Base-by-base conservation (phyloP, 1,140 invertebrate species). In the Drosophila equinoxialis region DNA sequence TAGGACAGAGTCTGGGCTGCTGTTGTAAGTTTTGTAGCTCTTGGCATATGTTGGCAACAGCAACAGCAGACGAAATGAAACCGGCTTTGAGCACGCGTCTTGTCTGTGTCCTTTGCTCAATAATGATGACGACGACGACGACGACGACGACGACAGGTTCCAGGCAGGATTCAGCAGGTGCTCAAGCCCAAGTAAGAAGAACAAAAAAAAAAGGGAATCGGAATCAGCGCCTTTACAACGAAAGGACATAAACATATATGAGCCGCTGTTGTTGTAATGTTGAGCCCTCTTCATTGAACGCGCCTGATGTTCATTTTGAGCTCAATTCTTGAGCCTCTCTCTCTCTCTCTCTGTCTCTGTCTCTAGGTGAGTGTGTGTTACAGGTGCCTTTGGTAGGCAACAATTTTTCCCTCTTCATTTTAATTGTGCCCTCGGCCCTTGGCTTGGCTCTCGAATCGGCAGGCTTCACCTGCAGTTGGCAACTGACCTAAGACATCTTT, bases 241-340 rank as follows among this genome's bases (percentile, higher is more conserved):
- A 87, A 87, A 89, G 84, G 84, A 89, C 84, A 89, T 89, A 89
- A 89, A 89, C 84, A 89, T 89, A 89, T 89, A 89, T 89, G 84
- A 89, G 85, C 80, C 77, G 84, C 79, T 37, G 35, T 37, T 39
- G 37, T 59, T 89, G 84, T 89, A 81, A 89, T 79, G 73, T 86
- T 81, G 79, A 75, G 58, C 65, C 65, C 59, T 69, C 66, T 51
- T 10, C 45, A 51, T 11, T 8, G 7, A 17, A 48, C 51, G 59
- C 39, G 58, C 71, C 68, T 69, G 54, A 37, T 41, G 37, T 39
- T 39, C 37, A 39, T 13, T 39, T 39, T 13, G 37, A 37, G 65
- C 51, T 67, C 57, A 67, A 58, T 72, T 68, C 66, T 67, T 70
- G 65, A 64, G 72, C 48, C 71, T 79, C 70, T 65, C 64, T 39